These are phyloP conservation scores for Ancistrus triradiatus DNA, from an alignment of 2,113 vertebrate species.

Conservation along the genomic window DNA sequence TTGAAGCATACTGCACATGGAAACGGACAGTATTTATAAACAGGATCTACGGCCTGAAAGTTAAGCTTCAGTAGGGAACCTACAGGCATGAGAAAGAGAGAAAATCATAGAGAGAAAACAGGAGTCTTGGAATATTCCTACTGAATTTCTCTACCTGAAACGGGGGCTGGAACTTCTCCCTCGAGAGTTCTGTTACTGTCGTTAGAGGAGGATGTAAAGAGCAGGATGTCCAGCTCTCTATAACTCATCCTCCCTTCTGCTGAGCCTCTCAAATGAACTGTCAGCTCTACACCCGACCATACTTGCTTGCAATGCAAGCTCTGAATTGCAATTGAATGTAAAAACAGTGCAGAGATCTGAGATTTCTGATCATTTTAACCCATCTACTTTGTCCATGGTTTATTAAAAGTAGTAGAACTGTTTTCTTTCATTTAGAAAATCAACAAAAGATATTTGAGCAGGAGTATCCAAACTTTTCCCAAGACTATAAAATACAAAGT, in stretches of 20 bases:
- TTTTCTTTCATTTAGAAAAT: too few relatives aligned
- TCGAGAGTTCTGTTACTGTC: conserved; percentile 25
- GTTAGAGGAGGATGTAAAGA: conserved; percentile 27
- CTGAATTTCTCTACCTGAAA: not conserved
- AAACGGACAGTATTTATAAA: not conserved
- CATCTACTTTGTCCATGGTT: too few relatives aligned
- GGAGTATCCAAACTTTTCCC: too few relatives aligned
- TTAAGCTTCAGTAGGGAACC: too few relatives aligned
- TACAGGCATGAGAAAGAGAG: not conserved
- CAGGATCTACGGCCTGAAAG: not conserved
- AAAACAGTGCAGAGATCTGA: too few relatives aligned
- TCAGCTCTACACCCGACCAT: not conserved
- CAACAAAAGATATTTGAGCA: too few relatives aligned
- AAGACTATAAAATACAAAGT: too few relatives aligned
- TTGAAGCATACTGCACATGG: too few relatives aligned
- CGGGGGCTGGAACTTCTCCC: conserved; percentile 22
- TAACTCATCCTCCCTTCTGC: conserved; percentile 36
- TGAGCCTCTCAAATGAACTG: not conserved
- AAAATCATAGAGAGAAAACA: not conserved
- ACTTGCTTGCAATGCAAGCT: not conserved
- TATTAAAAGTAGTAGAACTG: too few relatives aligned
- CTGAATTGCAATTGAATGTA: not conserved
- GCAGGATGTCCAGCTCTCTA: conserved; percentile 5
- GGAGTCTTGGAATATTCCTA: not conserved
- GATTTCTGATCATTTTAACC: too few relatives aligned